A percentile compares a stretch with the other conserved stretches of the same genome.
These are phyloP conservation scores for Colaptes auratus DNA, from an alignment of 2,113 vertebrate species.

Conservation along the genomic window DNA sequence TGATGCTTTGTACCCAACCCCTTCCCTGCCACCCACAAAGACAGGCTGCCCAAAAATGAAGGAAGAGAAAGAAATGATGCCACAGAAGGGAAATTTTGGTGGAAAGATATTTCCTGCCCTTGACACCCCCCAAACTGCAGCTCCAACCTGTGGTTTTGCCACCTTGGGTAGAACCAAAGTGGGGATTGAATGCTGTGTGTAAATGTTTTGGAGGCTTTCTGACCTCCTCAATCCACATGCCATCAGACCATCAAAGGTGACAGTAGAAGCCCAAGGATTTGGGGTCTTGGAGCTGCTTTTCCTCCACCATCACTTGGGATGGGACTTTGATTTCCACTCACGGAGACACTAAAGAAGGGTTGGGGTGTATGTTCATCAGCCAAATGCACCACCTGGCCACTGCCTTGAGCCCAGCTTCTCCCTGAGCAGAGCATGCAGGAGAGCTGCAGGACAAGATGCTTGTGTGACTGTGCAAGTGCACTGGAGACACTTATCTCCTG, in stretches of 20 bases:
- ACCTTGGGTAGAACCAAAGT: background rate
- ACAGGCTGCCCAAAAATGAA: conserved; percentile 6
- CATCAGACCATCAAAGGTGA: background rate
- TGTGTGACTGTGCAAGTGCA: rapidly evolving
- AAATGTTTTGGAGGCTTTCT: background rate
- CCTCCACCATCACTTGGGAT: rapidly evolving
- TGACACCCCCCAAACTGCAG: background rate
- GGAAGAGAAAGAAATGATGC: background rate
- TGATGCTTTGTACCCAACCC: background rate
- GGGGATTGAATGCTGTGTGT: rapidly evolving
- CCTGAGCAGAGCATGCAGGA: background rate
- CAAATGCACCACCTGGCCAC: background rate
- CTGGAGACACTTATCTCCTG: background rate
- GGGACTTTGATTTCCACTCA: background rate
- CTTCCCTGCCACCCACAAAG: background rate
- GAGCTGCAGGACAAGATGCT: background rate
- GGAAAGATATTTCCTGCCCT: background rate
- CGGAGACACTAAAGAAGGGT: rapidly evolving
- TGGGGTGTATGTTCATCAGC: background rate
- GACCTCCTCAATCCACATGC: background rate
- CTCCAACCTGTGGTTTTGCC: background rate
- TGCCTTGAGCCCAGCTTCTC: background rate
- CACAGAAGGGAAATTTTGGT: background rate
- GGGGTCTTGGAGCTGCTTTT: background rate
- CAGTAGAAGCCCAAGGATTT: background rate